phyloP scores from a whole-genome alignment of 2,888 invertebrate genomes.

The Eilema depressum region DNA sequence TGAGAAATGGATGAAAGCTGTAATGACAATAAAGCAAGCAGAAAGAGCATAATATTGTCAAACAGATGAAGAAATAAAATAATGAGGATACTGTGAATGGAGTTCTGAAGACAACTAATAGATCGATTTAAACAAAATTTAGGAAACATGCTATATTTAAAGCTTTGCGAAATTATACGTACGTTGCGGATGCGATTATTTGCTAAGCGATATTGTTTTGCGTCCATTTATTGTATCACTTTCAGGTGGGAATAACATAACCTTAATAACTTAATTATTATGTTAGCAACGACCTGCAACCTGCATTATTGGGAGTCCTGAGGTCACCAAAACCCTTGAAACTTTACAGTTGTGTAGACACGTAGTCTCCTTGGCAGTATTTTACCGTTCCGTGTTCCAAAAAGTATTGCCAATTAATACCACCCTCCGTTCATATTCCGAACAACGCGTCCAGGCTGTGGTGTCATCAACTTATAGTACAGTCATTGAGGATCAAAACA shows the following conservation, averaged over 20 bases:
- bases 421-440: background rate
- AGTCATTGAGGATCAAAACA: background rate
- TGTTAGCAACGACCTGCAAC: background rate
- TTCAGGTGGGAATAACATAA: conserved; percentile 17
- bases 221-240: conserved; percentile 7
- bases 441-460: background rate
- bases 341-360: background rate
- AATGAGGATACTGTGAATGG: background rate
- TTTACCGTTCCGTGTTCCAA: too few species aligned
- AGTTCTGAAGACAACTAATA: background rate
- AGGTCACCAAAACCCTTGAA: background rate
- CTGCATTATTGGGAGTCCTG: background rate
- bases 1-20: background rate
- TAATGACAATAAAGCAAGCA: background rate
- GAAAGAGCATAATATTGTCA: background rate
- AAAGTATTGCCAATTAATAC: too few species aligned
- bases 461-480: too few species aligned
- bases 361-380: too few species aligned
- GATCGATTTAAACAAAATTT: background rate
- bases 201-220: conserved; percentile 61
- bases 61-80: background rate
- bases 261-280: background rate
- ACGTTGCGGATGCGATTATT: conserved; percentile 52
- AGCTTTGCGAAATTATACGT: conserved; percentile 53
- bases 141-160: conserved; percentile 10